phyloP scores from a whole-genome alignment of 2,888 invertebrate genomes.

The Eilema griseolum region DNA sequence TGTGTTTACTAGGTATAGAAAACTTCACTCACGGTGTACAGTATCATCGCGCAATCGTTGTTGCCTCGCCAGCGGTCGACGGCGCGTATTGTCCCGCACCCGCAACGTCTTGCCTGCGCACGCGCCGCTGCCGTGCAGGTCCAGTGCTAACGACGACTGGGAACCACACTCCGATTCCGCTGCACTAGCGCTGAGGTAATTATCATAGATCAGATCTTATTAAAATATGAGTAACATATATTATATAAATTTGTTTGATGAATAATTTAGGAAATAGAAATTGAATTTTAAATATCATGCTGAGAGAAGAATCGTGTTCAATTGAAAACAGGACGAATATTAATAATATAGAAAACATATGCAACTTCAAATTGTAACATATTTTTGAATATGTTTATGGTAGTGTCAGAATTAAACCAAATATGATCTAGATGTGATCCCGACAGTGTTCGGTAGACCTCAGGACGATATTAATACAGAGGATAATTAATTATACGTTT shows the following conservation, averaged over 20 bases:
- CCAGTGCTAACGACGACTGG: constrained; percentile 92
- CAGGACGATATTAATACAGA: neutral
- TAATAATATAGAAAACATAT: neutral
- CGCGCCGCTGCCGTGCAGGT: constrained; percentile 88
- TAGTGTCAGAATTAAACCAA: neutral
- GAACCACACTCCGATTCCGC: constrained; percentile 85
- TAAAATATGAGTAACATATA: neutral
- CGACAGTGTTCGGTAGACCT: neutral
- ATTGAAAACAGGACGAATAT: neutral
- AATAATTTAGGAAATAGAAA: neutral
- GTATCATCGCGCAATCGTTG: constrained; percentile 91
- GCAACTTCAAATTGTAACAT: neutral
- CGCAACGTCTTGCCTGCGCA: constrained; percentile 86
- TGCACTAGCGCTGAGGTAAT: constrained; percentile 72
- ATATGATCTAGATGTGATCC: neutral
- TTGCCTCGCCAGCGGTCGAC: constrained; percentile 92
- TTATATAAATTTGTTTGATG: too few species aligned
- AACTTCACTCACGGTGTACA: constrained; percentile 78
- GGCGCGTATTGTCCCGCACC: constrained; percentile 89
- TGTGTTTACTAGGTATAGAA: neutral
- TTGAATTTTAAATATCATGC: neutral
- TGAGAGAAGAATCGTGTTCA: neutral
- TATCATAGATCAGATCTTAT: neutral
- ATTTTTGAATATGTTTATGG: too few species aligned
- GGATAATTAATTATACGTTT: neutral